Percentiles rank a stretch among this genome's conserved stretches.
These are phyloP conservation scores for Machimus atricapillus DNA, from an alignment of 2,888 invertebrate genomes.

Conservation along the genomic window DNA sequence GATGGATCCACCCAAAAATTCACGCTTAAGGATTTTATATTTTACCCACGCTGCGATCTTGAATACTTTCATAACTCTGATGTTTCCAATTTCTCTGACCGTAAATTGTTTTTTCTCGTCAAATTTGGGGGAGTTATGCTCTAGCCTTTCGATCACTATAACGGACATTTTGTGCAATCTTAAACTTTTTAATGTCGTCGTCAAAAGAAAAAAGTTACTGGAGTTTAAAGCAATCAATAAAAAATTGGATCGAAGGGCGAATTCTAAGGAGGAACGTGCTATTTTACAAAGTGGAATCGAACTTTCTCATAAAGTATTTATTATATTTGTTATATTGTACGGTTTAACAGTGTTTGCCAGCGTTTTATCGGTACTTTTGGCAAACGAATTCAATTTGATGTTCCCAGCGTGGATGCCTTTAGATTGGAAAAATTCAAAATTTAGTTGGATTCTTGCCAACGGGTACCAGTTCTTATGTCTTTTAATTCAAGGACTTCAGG, in stretches of 20 bases:
- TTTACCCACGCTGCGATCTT: conserved; percentile 50
- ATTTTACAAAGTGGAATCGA: conserved; percentile 50
- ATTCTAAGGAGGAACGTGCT: conserved; percentile 48
- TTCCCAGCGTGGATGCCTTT: conserved; percentile 58
- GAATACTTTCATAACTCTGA: conserved; percentile 53
- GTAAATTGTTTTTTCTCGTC: conserved; percentile 52
- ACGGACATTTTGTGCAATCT: conserved; percentile 56
- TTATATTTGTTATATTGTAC: conserved; percentile 53
- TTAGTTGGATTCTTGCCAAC: conserved; percentile 49
- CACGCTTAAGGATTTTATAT: conserved; percentile 46
- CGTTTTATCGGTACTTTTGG: conserved; percentile 51
- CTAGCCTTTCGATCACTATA: conserved; percentile 56
- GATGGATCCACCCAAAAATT: conserved; percentile 49
- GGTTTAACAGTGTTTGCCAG: conserved; percentile 52
- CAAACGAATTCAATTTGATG: conserved; percentile 50
- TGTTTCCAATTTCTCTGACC: conserved; percentile 56
- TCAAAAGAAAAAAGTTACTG: conserved; percentile 52
- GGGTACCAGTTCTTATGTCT: conserved; percentile 55
- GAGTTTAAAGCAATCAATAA: conserved; percentile 51
- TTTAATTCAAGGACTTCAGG: conserved; percentile 55
- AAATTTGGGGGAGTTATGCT: conserved; percentile 53
- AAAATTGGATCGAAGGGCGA: conserved; percentile 50
- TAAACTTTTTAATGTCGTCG: conserved; percentile 55
- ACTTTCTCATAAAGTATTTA: conserved; percentile 51
- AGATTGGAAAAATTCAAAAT: conserved; percentile 52